These are phyloP conservation scores for Zaprionus vittiger DNA, from an alignment of 1,140 invertebrate genomes.

Conservation along the genomic window DNA sequence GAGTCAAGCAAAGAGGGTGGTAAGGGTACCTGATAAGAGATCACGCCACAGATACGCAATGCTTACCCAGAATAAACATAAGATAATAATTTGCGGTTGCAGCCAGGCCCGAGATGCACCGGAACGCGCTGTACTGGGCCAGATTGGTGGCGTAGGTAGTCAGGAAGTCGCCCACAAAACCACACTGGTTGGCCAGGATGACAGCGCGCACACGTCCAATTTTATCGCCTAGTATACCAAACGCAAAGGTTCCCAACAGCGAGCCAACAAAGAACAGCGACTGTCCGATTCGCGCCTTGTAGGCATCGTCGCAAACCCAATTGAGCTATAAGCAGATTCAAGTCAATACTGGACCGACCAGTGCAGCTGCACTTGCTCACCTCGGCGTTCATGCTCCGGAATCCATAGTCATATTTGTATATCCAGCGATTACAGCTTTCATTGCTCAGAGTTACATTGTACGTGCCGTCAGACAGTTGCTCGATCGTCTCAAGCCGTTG, in stretches of 20 bases:
- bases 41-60: constrained; percentile 51
- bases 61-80: constrained; percentile 87
- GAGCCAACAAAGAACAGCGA: constrained; percentile 87
- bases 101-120: constrained; percentile 86
- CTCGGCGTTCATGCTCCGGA: constrained; percentile 86
- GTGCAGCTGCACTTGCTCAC: constrained; percentile 61
- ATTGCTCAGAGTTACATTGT: constrained; percentile 54
- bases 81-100: constrained; percentile 87
- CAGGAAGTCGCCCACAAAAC: constrained; percentile 85
- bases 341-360: neutral
- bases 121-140: constrained; percentile 84
- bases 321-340: constrained; percentile 82
- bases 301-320: constrained; percentile 87
- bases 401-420: constrained; percentile 85
- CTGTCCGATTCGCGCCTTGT: constrained; percentile 86
- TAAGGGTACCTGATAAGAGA: constrained; percentile 25
- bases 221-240: constrained; percentile 86
- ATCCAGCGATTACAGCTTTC: constrained; percentile 84
- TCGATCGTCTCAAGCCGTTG: constrained; percentile 52
- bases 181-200: constrained; percentile 85
- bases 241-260: constrained; percentile 85
- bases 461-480: constrained; percentile 1
- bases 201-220: constrained; percentile 86
- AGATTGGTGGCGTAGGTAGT: constrained; percentile 85
- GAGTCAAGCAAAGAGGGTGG: neutral